Evolutionary conservation across 2,113 vertebrate genomes (phyloP), one percentile per base, ranked within the genome.

Genomic region (Pseudopipra pipra): DNA sequence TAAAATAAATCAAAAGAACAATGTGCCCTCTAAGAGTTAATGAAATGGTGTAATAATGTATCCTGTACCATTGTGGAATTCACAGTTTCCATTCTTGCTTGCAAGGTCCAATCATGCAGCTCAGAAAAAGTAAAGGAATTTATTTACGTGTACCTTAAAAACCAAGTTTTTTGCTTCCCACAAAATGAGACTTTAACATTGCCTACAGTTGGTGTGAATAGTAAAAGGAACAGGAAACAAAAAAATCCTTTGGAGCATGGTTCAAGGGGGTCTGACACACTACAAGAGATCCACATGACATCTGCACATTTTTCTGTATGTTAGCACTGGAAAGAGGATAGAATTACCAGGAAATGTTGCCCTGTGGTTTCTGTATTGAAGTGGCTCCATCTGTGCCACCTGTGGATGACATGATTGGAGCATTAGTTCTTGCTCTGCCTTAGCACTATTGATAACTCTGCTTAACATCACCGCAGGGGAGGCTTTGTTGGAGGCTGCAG

Each of bases 371-470:
- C 88, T 96, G 72, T 71, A 89, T 86, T 92, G 93, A 97, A 97
- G 96, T 97, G 97, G 93, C 96, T 97, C 95, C 93, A 79, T 98
- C 97, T 97, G 96, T 95, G 95, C 96, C 98, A 98, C 98, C 98
- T 98, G 97, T 98, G 96, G 98, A 97, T 96, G 97, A 96, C 98
- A 97, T 97, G 98, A 97, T 96, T 96, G 97, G 97, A 95, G 97
- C 97, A 97, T 98, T 98, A 97, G 97, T 97, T 96, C 97, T 94
- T 96, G 97, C 96, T 97, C 93, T 94, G 97, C 94, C 97, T 94
- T 85, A 33, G 92, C 91, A 94, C 97, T 96, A 97, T 97, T 97
- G 98, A 97, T 96, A 98, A 95, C 96, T 97, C 97, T 96, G 98
- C 97, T 98, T 98, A 97, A 96, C 97, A 94, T 97, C 97, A 8